phyloP scores from a whole-genome alignment of 2,797 vertebrate species.

The Falco peregrinus region DNA sequence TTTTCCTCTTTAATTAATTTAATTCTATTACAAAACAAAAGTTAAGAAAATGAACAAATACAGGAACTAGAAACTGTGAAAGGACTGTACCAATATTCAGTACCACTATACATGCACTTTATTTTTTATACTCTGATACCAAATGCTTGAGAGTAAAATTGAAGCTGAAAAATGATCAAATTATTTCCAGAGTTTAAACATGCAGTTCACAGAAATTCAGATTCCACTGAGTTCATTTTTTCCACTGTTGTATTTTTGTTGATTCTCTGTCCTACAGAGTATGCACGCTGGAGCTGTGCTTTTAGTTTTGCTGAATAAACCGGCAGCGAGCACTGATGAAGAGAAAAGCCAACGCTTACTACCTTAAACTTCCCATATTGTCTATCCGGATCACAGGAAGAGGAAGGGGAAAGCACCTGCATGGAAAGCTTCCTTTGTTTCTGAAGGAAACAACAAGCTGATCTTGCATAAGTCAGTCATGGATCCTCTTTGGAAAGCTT shows the following conservation, averaged over 20 bases:
- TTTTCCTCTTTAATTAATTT: not conserved
- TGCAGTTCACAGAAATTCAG: not conserved
- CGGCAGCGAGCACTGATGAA: not conserved
- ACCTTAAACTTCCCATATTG: constrained; percentile 27
- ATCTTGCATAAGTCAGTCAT: not conserved
- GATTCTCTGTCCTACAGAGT: not conserved
- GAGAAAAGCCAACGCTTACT: constrained; percentile 11
- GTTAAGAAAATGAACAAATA: not conserved
- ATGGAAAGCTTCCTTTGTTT: constrained; percentile 14
- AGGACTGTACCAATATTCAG: not conserved
- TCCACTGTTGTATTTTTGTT: not conserved
- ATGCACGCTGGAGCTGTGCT: not conserved
- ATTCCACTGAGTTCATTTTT: not conserved
- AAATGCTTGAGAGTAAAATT: not conserved
- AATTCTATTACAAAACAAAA: not conserved
- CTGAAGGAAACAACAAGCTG: not conserved
- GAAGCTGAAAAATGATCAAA: not conserved
- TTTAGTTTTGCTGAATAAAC: constrained; percentile 16
- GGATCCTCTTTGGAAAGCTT: constrained; percentile 30
- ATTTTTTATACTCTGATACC: not conserved
- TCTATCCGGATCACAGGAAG: not conserved
- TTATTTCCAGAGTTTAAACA: constrained; percentile 7
- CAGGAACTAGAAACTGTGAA: not conserved
- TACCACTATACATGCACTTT: not conserved
- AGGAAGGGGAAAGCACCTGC: constrained; percentile 14